Evolutionary conservation across 2,888 invertebrate genomes (phyloP), one percentile per base, ranked within the genome.

Genomic region (Cantharis nigra): DNA sequence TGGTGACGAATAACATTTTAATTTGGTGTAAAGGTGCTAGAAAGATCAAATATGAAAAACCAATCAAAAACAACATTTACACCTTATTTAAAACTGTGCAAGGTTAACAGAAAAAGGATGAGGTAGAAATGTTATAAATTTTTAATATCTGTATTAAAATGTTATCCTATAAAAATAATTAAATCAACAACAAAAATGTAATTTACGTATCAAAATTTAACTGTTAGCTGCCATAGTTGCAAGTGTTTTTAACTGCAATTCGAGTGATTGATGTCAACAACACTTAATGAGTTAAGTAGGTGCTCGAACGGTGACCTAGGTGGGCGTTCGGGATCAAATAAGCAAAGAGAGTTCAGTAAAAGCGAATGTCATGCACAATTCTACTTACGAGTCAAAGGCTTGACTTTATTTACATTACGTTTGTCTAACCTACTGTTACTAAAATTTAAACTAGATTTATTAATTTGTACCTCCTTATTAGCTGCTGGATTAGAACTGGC

Each of bases 391-490:
- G 49, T 49, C 49, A 49, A n/a, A 49, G 49, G 49, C n/a, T n/a
- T 49, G 26, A 67, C 65, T 23, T 13, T 67, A 75, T 65, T 72
- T 62, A 75, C 72, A 49, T 20, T 78, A 71, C 67, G 69, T 69
- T 63, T 65, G 20, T 18, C 23, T 28, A 74, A 63, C 49, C 26
- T 26, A 72, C 69, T 69, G 71, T 11, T 20, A 16, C 23, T 69
- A 72, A 70, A 18, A 18, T 63, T n/a, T 67, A 20, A 11, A 65
- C 5, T 77, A 74, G 63, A 30, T 69, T 69, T 70, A 69, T n/a
- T 74, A 33, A 74, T 79, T 80, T 77, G 80, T 87, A 87, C 87
- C 87, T 87, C 86, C 80, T 84, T 83, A 70, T 83, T 80, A 77
- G 82, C 79, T 77, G 81, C 70, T 78, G 81, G 83, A 73, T 79